A percentile compares a stretch with the other conserved stretches of the same genome.
These are phyloP conservation scores for Ammodytes marinus DNA, from an alignment of 2,113 vertebrate genomes.

Conservation along the genomic window DNA sequence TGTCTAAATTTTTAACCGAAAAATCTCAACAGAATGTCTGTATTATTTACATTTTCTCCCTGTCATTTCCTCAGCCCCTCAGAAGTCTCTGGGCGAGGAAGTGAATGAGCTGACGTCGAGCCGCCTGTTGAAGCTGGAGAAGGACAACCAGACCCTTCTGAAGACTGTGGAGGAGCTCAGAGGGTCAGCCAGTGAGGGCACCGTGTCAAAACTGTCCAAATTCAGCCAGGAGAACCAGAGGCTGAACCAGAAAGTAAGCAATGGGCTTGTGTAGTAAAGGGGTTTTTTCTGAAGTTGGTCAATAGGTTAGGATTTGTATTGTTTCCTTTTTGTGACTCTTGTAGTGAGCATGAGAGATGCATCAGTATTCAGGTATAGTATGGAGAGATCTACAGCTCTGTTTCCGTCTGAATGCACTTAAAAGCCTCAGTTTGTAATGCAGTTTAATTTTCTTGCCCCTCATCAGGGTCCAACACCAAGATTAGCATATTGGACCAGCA, in stretches of 20 bases:
- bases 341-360: neutral
- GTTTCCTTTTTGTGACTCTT: neutral
- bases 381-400: neutral
- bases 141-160: constrained; percentile 96
- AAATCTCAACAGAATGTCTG: neutral
- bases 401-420: neutral
- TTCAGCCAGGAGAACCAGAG: constrained; percentile 93
- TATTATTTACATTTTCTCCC: neutral
- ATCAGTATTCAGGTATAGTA: neutral
- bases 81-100: constrained; percentile 95
- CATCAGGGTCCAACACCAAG: neutral
- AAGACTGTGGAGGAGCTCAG: constrained; percentile 94
- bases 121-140: constrained; percentile 94
- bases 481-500: constrained; percentile 55
- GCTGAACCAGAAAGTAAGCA: constrained; percentile 90
- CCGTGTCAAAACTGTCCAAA: constrained; percentile 86
- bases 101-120: constrained; percentile 97
- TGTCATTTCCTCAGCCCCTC: constrained; percentile 84
- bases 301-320: neutral
- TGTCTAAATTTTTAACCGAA: too few species aligned
- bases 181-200: constrained; percentile 83
- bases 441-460: constrained; percentile 10
- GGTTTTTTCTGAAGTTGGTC: neutral
- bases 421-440: neutral
- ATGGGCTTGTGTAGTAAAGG: neutral